phyloP scores from a whole-genome alignment of 1,140 invertebrate genomes.

The Drosophila aff. region DNA sequence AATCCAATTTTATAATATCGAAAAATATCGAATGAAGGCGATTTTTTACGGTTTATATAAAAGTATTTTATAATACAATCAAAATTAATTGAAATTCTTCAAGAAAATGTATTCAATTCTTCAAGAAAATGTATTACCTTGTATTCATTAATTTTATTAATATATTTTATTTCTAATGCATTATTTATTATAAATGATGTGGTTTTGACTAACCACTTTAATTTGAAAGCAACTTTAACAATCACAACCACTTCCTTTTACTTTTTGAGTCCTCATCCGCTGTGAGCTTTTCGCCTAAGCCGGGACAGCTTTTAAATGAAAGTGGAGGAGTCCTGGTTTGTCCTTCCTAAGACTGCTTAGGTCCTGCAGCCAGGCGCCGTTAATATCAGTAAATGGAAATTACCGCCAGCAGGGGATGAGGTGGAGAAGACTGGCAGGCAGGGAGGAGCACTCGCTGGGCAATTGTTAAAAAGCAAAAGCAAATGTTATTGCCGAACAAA shows the following conservation, averaged over 20 bases:
- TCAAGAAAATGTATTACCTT: no score
- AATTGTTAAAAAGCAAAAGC: conserved; percentile 66
- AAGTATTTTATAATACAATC: no score
- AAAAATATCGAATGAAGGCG: no score
- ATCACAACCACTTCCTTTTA: not conserved
- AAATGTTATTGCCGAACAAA: conserved; percentile 81
- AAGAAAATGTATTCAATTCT: no score
- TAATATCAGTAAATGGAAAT: conserved; percentile 66
- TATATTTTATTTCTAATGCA: not conserved
- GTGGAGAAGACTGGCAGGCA: not conserved
- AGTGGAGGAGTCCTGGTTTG: conserved; percentile 10
- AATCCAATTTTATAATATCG: no score
- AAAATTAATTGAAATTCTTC: no score
- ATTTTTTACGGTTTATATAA: no score
- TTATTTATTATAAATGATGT: no score
- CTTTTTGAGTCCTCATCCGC: conserved; percentile 1
- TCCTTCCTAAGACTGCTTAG: conserved; percentile 16
- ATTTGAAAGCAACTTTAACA: not conserved
- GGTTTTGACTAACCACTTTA: not conserved
- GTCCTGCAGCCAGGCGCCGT: conserved; percentile 22
- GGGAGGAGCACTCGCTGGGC: not conserved
- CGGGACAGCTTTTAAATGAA: conserved; percentile 15
- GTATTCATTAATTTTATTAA: no score
- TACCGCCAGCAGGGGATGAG: conserved; percentile 11
- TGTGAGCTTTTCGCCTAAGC: conserved; percentile 26